Percentiles rank a stretch among this genome's conserved stretches.
Evolutionary conservation across 2,113 vertebrate genomes (phyloP).

Genomic region (Xenus cinereus): DNA sequence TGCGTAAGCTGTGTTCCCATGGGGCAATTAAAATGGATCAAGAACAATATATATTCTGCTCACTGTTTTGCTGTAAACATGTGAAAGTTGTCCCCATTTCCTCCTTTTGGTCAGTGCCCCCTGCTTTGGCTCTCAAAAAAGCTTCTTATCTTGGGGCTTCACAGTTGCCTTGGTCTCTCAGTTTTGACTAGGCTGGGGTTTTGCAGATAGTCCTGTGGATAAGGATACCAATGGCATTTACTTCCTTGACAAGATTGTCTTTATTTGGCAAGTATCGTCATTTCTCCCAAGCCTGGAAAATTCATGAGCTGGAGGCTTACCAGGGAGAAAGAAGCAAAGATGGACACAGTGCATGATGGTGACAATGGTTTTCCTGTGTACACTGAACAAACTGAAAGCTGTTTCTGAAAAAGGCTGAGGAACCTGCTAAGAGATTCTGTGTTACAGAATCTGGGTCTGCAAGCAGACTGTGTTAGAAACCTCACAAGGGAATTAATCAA

Average conservation of each 20-base stretch:
- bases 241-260: not conserved
- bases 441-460: not conserved
- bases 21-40: not conserved
- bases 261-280: not conserved
- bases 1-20: not conserved
- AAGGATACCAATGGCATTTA: not conserved
- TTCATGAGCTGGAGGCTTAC: not conserved
- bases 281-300: not conserved
- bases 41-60: not conserved
- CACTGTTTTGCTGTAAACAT: not conserved
- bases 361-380: not conserved
- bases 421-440: not conserved
- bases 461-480: not conserved
- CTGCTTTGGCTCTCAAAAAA: not conserved
- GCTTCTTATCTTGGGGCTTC: not conserved
- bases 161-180: not conserved
- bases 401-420: not conserved
- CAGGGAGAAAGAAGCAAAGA: not conserved
- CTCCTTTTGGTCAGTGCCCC: not conserved
- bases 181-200: not conserved
- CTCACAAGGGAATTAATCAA: not conserved
- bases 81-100: not conserved
- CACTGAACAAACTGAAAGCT: not conserved
- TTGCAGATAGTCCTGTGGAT: not conserved
- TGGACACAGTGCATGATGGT: not conserved